A percentile compares a stretch with the other conserved stretches of the same genome.
These are phyloP conservation scores for Octopus bimaculoides DNA, from an alignment of 1,140 invertebrate genomes.

Conservation along the genomic window DNA sequence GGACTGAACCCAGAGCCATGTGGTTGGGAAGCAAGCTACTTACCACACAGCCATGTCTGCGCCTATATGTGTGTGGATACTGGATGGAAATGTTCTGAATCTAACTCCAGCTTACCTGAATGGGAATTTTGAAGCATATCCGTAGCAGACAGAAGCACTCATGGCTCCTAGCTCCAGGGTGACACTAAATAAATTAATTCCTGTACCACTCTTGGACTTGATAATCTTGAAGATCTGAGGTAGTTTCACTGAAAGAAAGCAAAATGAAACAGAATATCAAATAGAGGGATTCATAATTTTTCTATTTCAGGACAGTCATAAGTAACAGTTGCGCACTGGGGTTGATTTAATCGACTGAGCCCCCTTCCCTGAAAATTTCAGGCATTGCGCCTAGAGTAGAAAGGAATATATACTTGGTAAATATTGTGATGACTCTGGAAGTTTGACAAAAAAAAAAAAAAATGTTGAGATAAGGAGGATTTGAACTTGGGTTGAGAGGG, in stretches of 20 bases:
- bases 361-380: no score
- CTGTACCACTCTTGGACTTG: not conserved
- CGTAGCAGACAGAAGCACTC: not conserved
- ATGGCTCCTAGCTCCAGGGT: constrained; percentile 2
- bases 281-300: not conserved
- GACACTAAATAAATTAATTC: constrained; percentile 6
- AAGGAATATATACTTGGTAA: no score
- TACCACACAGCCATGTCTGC: not conserved
- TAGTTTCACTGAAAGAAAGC: constrained; percentile 8
- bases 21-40: no score
- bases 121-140: constrained; percentile 3
- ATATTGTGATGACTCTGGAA: no score
- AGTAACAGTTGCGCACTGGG: no score
- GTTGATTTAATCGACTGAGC: no score
- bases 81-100: not conserved
- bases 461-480: no score
- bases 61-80: not conserved
- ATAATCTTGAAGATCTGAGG: not conserved
- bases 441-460: no score
- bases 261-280: not conserved
- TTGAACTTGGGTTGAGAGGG: no score
- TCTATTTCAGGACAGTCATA: no score
- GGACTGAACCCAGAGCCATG: no score
- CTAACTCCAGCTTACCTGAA: not conserved
- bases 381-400: no score